Percentiles rank a stretch among this genome's conserved stretches.
These are phyloP conservation scores for Peucedramus taeniatus DNA, from an alignment of 2,113 vertebrate genomes.

Conservation along the genomic window DNA sequence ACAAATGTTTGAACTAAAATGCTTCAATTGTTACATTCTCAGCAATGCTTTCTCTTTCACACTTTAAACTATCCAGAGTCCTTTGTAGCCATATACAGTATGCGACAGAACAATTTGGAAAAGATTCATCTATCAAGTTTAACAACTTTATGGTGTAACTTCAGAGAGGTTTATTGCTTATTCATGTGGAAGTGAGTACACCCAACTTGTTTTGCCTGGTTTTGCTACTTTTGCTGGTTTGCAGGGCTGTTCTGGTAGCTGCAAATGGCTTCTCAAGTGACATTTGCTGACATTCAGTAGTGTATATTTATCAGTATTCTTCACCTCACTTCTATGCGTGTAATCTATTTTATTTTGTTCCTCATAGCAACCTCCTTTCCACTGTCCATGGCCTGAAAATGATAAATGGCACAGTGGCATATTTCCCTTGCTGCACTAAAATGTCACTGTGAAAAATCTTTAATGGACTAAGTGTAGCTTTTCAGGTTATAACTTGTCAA, in stretches of 20 bases:
- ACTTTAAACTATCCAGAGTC: constrained; percentile 4
- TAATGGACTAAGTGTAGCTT: constrained; percentile 99
- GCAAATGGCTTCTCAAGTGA: constrained; percentile 98
- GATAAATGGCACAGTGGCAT: constrained; percentile 92
- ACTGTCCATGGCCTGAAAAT: constrained; percentile 88
- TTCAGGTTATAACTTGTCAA: constrained; percentile 97
- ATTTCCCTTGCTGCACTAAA: constrained; percentile 89
- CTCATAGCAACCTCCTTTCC: constrained; percentile 83
- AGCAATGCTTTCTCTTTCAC: not conserved
- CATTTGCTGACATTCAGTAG: constrained; percentile 99
- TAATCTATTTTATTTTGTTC: constrained; percentile 94
- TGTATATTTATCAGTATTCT: constrained; percentile 96
- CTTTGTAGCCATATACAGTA: constrained; percentile 35
- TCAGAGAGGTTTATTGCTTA: constrained; percentile 93
- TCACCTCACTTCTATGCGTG: constrained; percentile 88
- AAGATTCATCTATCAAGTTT: constrained; percentile 83
- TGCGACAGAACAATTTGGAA: constrained; percentile 47
- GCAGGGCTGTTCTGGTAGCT: constrained; percentile 88
- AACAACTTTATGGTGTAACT: constrained; percentile 87
- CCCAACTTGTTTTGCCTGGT: constrained; percentile 84
- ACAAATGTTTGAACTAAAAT: constrained; percentile 11
- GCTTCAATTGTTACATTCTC: not conserved
- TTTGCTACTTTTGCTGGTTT: constrained; percentile 85
- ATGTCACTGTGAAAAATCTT: constrained; percentile 97
- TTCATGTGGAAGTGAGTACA: constrained; percentile 93